These are phyloP conservation scores for Glaucopsyche alexis DNA, from an alignment of 2,888 invertebrate species.

Conservation along the genomic window DNA sequence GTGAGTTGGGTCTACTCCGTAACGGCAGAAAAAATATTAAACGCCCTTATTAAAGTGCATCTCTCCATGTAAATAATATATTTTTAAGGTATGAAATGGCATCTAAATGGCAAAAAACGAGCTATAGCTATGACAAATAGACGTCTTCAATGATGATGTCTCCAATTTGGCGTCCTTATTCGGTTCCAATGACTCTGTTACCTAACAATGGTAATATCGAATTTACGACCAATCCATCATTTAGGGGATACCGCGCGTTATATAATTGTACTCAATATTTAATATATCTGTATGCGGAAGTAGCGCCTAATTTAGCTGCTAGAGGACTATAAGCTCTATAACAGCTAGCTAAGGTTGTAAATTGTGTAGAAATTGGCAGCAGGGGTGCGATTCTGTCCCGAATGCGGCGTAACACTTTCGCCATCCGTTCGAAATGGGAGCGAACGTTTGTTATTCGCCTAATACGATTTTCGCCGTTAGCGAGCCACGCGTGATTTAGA, in stretches of 20 bases:
- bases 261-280: conserved; percentile 44
- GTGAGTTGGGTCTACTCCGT: too few relatives aligned
- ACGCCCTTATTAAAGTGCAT: too few relatives aligned
- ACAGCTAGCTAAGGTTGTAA: not conserved
- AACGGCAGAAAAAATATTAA: too few relatives aligned
- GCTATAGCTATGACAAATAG: not conserved
- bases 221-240: conserved; percentile 23
- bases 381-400: conserved; percentile 39
- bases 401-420: conserved; percentile 55
- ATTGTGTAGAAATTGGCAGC: conserved; percentile 1
- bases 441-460: conserved; percentile 55
- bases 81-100: too few relatives aligned
- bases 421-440: conserved; percentile 57
- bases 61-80: too few relatives aligned
- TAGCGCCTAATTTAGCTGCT: conserved; percentile 37
- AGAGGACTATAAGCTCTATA: conserved; percentile 14
- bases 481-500: conserved; percentile 17
- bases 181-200: conserved; percentile 25
- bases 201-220: conserved; percentile 21
- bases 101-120: too few relatives aligned
- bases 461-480: conserved; percentile 56
- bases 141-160: not conserved
- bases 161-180: conserved; percentile 10
- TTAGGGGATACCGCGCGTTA: conserved; percentile 41
- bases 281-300: conserved; percentile 36